Base-by-base conservation (phyloP, 1,140 invertebrate genomes). In the Asbolus verrucosus region DNA sequence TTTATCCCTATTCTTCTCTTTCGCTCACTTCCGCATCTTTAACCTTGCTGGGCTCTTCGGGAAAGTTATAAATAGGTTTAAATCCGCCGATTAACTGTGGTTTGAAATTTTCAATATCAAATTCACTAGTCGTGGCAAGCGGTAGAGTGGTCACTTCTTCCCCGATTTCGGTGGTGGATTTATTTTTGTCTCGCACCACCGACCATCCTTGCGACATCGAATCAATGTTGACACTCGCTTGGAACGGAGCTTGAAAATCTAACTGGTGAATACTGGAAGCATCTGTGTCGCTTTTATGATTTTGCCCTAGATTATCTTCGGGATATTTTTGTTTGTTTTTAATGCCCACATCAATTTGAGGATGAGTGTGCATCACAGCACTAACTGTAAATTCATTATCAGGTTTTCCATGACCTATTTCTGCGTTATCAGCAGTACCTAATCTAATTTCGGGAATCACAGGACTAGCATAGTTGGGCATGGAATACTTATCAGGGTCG, bases 171-270 rank as follows among this genome's bases (percentile, higher is more conserved):
- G 71, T 74, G 1, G 76, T 77, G 0, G 65, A 67, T 61, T 77
- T 77, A 14, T 79, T 75, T 14, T 71, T 78, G 13, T 82, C 61
- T 78, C 80, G 82, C 0, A 90, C 84, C 2, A 90, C 87, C 63
- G 84, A 87, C 88, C 89, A 90, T 15, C 88, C 88, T 72, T 89
- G 87, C 21, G 77, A 76, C 13, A 78, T 76, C 30, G 83, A 83
- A 65, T 84, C 84, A 0, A 88, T 82, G 46, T 86, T 89, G 0
- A 87, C 80, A 74, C 89, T 90, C 0, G 90, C 88, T 6, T 89
- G 85, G 67, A 91, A 91, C 0, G 90, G 90, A 0, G 89, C 89
- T 84, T 90, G 87, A 65, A 91, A 90, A 72, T 88, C 86, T 67
- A 68, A 50, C 27, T 73, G 70, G 4, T 62, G 65, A 38, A 50